Evolutionary conservation across 2,113 vertebrate species (phyloP).

Genomic region (Nycticryphes semicollaris): DNA sequence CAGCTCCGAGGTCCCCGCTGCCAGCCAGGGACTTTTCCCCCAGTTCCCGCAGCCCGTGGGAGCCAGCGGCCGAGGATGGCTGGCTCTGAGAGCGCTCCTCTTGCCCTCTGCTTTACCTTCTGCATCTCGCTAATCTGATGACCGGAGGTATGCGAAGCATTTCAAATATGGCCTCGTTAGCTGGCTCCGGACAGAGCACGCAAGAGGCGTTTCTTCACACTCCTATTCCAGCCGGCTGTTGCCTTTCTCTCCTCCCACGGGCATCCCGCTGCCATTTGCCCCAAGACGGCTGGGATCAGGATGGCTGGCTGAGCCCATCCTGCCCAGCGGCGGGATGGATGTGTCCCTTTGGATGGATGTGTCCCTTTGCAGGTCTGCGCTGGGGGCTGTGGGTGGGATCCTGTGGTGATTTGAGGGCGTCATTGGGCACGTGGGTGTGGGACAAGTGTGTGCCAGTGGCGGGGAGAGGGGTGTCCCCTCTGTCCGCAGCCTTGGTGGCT

Average conservation of each 20-base stretch:
- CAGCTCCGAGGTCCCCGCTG: accelerated
- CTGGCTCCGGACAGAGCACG: slow-evolving; percentile 57
- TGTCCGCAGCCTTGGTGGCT: not conserved
- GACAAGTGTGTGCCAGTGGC: accelerated
- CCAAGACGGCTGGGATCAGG: accelerated
- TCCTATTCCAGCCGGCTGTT: not conserved
- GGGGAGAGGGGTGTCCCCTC: not conserved
- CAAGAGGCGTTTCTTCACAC: slow-evolving; percentile 53
- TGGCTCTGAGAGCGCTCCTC: not conserved
- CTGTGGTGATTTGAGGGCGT: accelerated
- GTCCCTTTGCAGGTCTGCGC: not conserved
- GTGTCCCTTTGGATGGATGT: not conserved
- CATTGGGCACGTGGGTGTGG: accelerated
- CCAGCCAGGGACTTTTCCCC: not conserved
- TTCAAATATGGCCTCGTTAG: slow-evolving; percentile 63
- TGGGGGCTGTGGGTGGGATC: not conserved
- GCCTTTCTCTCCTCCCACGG: not conserved
- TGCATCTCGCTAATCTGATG: slow-evolving; percentile 67
- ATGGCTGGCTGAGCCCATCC: accelerated
- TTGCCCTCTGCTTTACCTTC: slow-evolving; percentile 71
- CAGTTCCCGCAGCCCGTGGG: not conserved
- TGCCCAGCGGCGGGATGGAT: accelerated
- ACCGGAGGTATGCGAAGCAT: slow-evolving; percentile 67
- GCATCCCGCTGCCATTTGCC: not conserved
- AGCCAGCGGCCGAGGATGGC: not conserved